Evolutionary conservation across 2,113 vertebrate species (phyloP).

Genomic region (Gnathonemus longibarbis): DNA sequence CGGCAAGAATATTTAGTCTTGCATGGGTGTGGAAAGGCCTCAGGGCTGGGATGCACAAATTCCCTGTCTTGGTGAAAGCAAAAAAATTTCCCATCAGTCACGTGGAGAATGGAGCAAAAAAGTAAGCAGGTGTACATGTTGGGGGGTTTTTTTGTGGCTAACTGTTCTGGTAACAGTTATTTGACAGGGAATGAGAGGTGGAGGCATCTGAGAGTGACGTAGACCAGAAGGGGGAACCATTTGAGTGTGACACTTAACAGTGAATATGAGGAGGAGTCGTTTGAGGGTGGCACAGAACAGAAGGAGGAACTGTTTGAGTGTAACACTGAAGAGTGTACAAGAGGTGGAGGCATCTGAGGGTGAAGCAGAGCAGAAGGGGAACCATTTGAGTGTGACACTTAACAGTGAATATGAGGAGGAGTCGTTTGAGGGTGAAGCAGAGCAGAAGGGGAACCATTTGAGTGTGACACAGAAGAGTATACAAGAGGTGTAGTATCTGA

Average conservation of each 20-base stretch:
- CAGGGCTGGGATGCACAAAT: not conserved
- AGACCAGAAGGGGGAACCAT: conserved; percentile 5
- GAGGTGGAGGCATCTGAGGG: not conserved
- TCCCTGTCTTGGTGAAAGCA: not conserved
- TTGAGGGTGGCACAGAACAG: not conserved
- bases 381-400: not conserved
- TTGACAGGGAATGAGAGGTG: not conserved
- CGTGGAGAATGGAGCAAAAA: not conserved
- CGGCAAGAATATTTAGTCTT: not conserved
- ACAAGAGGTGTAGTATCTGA: not conserved
- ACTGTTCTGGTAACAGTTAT: not conserved
- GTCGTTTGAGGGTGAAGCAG: not conserved
- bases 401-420: not conserved
- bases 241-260: not conserved
- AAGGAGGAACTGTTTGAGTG: not conserved
- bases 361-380: not conserved
- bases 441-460: not conserved
- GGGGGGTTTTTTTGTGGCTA: not conserved
- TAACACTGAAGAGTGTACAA: not conserved
- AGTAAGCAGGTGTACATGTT: not conserved
- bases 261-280: not conserved
- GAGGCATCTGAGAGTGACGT: not conserved
- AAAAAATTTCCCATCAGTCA: not conserved
- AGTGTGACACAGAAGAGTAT: not conserved
- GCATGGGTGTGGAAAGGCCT: not conserved